Conservation (phyloP, 2,888 invertebrate species). For the Standfussiana lucernea region DNA sequence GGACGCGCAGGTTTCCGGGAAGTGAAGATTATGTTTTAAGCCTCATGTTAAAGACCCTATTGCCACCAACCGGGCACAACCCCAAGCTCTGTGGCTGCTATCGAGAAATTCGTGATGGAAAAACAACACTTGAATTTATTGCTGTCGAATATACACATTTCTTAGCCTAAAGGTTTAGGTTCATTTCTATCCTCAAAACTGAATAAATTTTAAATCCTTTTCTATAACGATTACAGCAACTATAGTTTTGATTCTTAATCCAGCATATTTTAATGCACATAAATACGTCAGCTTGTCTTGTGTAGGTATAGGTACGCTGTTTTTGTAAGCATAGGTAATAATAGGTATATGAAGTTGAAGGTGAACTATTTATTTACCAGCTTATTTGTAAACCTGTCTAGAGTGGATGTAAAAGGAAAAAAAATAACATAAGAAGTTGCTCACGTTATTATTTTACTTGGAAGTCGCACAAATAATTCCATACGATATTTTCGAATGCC, state of each 20-base stretch:
- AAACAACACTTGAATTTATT: background rate
- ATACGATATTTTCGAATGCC: background rate
- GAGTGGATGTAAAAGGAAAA: conserved; percentile 21
- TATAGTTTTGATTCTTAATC: background rate
- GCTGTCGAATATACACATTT: background rate
- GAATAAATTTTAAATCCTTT: no score
- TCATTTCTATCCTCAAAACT: background rate
- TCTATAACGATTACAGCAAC: background rate
- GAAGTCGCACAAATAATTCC: conserved; percentile 16
- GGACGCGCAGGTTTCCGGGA: no score
- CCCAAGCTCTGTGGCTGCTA: background rate
- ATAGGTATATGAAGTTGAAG: conserved; percentile 34
- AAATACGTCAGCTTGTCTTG: background rate
- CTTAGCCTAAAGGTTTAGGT: background rate
- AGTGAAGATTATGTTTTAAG: background rate
- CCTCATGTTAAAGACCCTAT: background rate
- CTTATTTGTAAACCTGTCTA: conserved; percentile 42
- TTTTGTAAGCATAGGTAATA: conserved; percentile 3
- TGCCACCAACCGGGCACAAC: background rate
- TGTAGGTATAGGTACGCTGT: background rate
- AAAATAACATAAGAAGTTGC: conserved; percentile 32
- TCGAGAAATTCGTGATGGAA: background rate
- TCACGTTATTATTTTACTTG: conserved; percentile 32
- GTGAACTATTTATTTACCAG: conserved; percentile 32
- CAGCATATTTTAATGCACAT: background rate